phyloP scores from a whole-genome alignment of 2,888 invertebrate species.

The Eretmocerus hayati region DNA sequence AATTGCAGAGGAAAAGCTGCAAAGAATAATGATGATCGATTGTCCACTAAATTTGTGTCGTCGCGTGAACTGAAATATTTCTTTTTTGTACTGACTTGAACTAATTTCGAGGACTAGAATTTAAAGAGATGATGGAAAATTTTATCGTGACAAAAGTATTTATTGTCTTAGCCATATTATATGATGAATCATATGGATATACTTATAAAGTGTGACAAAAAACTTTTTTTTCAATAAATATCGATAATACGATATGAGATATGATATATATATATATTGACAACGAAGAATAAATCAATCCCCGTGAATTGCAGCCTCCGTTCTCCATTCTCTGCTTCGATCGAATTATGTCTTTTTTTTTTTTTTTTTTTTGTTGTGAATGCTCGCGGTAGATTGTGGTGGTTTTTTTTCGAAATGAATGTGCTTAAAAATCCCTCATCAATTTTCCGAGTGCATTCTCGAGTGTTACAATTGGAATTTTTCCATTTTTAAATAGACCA shows the following conservation, averaged over 20 bases:
- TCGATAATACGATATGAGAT: no score
- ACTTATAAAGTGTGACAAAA: slow-evolving; percentile 14
- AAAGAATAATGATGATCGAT: slow-evolving; percentile 2
- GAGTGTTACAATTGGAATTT: slow-evolving; percentile 40
- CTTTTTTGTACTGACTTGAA: no score
- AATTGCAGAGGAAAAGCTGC: slow-evolving; percentile 3
- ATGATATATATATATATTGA: no score
- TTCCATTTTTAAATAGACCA: slow-evolving; percentile 36
- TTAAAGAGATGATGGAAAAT: slow-evolving; percentile 11
- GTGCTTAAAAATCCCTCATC: slow-evolving; percentile 1
- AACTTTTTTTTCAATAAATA: no score
- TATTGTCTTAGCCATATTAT: slow-evolving; percentile 17
- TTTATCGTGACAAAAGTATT: slow-evolving; percentile 21
- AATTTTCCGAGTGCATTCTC: slow-evolving; percentile 23
- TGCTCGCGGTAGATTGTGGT: slow-evolving; percentile 17
- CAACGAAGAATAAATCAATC: no score
- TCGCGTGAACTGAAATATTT: no score
- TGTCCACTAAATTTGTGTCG: no score
- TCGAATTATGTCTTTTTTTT: slow-evolving; percentile 29
- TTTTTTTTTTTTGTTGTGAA: slow-evolving; percentile 29
- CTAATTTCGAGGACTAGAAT: no score
- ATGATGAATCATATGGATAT: slow-evolving; percentile 18
- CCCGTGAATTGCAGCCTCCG: slow-evolving; percentile 16
- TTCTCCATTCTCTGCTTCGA: slow-evolving; percentile 23
- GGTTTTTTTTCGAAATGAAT: not conserved